Percentiles rank a stretch among this genome's conserved stretches.
Conservation (phyloP, 2,797 vertebrate genomes). For the Lagodon rhomboides region DNA sequence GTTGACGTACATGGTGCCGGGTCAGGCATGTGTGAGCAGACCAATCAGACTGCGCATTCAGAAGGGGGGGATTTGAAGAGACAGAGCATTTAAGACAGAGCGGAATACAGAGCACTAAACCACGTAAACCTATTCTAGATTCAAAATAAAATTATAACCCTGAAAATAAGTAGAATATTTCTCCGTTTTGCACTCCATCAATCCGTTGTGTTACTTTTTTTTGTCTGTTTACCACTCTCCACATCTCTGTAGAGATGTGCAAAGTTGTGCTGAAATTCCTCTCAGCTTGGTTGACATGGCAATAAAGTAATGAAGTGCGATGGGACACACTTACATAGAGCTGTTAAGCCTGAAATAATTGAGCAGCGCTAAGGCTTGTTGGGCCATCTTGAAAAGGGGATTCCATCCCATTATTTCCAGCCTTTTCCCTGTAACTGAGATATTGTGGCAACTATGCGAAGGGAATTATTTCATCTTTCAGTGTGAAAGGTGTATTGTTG, state of each 20-base stretch:
- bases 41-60: no score
- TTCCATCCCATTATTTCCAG: neutral
- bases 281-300: slow-evolving; percentile 44
- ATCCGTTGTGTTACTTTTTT: neutral
- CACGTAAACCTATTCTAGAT: no score
- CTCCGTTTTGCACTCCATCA: neutral
- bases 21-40: no score
- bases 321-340: slow-evolving; percentile 10
- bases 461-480: neutral
- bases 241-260: neutral
- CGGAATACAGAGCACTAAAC: no score
- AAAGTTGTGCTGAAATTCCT: slow-evolving; percentile 16
- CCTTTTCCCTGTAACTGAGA: neutral
- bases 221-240: neutral
- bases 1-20: no score
- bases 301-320: slow-evolving; percentile 40
- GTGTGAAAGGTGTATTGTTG: neutral
- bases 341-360: slow-evolving; percentile 36
- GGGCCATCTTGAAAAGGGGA: slow-evolving; percentile 15
- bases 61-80: no score
- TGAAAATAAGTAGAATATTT: no score
- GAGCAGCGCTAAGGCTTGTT: neutral
- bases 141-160: no score
- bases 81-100: no score
- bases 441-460: neutral